These are phyloP conservation scores for Pelecanus crispus DNA, from an alignment of 2,113 vertebrate species.

Conservation along the genomic window DNA sequence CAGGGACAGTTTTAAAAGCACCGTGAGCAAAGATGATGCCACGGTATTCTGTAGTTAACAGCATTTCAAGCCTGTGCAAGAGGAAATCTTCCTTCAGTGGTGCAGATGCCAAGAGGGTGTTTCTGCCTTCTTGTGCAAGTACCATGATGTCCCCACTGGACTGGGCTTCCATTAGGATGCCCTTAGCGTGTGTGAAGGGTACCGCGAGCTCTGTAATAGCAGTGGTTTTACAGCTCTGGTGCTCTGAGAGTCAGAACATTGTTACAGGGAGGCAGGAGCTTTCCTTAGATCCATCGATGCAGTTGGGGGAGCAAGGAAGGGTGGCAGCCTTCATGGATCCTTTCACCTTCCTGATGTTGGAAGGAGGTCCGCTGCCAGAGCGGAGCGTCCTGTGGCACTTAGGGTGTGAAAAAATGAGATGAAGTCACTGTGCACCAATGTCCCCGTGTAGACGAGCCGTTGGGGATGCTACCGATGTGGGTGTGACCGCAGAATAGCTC, in stretches of 20 bases:
- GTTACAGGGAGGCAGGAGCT: background rate
- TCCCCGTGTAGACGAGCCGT: rapidly evolving
- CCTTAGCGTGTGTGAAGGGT: background rate
- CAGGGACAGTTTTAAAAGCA: background rate
- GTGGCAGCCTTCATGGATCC: background rate
- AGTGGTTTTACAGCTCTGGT: background rate
- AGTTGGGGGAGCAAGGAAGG: background rate
- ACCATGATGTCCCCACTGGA: background rate
- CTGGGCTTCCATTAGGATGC: background rate
- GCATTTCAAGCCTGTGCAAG: background rate
- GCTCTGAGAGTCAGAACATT: background rate
- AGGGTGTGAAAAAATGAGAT: background rate
- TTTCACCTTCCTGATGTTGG: background rate
- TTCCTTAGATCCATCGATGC: rapidly evolving
- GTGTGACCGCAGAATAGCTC: background rate
- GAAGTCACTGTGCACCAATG: background rate
- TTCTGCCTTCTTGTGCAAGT: background rate
- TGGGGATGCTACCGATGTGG: background rate
- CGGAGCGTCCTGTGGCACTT: background rate
- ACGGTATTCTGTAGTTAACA: background rate
- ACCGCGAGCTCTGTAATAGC: rapidly evolving
- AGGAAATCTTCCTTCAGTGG: background rate
- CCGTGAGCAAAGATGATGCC: background rate
- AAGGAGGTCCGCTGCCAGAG: background rate
- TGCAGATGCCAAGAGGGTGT: rapidly evolving